These are phyloP conservation scores for Trichogramma pretiosum DNA, from an alignment of 1,140 invertebrate genomes.

Conservation along the genomic window DNA sequence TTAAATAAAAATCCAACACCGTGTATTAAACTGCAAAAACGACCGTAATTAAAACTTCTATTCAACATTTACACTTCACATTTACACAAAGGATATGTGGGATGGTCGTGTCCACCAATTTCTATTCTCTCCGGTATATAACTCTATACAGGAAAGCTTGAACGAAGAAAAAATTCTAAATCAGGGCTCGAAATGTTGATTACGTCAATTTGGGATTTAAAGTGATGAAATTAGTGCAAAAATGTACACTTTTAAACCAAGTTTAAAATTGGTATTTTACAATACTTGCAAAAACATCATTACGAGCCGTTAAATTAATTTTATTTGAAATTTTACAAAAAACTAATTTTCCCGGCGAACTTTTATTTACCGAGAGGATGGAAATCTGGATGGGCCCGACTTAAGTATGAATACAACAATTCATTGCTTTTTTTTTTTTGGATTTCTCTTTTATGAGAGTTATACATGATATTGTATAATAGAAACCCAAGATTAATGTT, in stretches of 20 bases:
- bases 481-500: conserved; percentile 33
- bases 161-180: too few relatives aligned
- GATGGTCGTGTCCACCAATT: conserved; percentile 27
- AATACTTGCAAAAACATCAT: conserved; percentile 19
- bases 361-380: conserved; percentile 31
- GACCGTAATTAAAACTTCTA: too few relatives aligned
- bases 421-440: conserved; percentile 4
- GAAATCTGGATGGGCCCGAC: conserved; percentile 30
- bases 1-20: too few relatives aligned
- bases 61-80: too few relatives aligned
- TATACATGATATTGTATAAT: conserved; percentile 22
- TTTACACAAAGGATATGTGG: conserved; percentile 19
- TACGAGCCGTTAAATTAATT: conserved; percentile 9
- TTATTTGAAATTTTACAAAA: conserved; percentile 3
- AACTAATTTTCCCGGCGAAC: conserved; percentile 6
- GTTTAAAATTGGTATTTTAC: too few relatives aligned
- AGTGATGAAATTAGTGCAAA: too few relatives aligned
- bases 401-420: conserved; percentile 3
- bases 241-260: too few relatives aligned
- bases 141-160: too few relatives aligned
- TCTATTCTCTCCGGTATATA: conserved; percentile 31
- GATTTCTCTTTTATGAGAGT: conserved; percentile 11
- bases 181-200: too few relatives aligned
- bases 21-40: too few relatives aligned
- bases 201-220: too few relatives aligned